Conservation (phyloP, 1,140 invertebrate species). For the Drosophila simulans region DNA sequence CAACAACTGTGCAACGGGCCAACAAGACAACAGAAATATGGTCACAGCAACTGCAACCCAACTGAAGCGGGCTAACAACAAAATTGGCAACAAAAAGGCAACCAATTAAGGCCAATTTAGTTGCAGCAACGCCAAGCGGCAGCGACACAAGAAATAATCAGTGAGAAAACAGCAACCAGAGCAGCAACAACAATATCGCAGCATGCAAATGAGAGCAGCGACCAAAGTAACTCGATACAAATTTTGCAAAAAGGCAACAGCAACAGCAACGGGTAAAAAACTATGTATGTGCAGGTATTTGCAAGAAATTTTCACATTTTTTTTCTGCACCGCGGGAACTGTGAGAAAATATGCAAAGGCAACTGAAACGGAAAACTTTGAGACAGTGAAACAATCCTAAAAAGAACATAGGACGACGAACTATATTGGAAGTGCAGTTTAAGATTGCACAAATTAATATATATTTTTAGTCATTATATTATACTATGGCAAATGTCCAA, state of each 20-base stretch:
- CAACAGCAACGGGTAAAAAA: slow-evolving; percentile 27
- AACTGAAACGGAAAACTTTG: slow-evolving; percentile 38
- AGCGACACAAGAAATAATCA: slow-evolving; percentile 77
- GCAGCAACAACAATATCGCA: slow-evolving; percentile 42
- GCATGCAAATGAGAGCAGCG: slow-evolving; percentile 78
- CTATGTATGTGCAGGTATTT: slow-evolving; percentile 45
- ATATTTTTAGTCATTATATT: too few relatives aligned
- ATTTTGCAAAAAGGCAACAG: slow-evolving; percentile 35
- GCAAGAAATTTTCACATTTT: slow-evolving; percentile 47
- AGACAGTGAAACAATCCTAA: slow-evolving; percentile 11
- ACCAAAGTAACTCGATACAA: slow-evolving; percentile 76
- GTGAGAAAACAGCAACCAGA: slow-evolving; percentile 57
- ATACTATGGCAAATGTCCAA: background rate
- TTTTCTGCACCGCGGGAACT: slow-evolving; percentile 32
- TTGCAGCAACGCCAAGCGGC: slow-evolving; percentile 71
- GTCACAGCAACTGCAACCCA: slow-evolving; percentile 55
- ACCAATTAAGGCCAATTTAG: slow-evolving; percentile 82
- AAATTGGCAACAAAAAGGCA: slow-evolving; percentile 65
- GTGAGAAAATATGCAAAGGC: slow-evolving; percentile 55
- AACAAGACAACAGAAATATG: slow-evolving; percentile 60
- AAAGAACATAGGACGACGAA: background rate
- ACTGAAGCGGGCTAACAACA: slow-evolving; percentile 52
- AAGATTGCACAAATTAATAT: too few relatives aligned
- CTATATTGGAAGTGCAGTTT: background rate
- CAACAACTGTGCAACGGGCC: slow-evolving; percentile 13